A percentile compares a stretch with the other conserved stretches of the same genome.
Conservation (phyloP, 2,797 vertebrate species). For the Luscinia luscinia region DNA sequence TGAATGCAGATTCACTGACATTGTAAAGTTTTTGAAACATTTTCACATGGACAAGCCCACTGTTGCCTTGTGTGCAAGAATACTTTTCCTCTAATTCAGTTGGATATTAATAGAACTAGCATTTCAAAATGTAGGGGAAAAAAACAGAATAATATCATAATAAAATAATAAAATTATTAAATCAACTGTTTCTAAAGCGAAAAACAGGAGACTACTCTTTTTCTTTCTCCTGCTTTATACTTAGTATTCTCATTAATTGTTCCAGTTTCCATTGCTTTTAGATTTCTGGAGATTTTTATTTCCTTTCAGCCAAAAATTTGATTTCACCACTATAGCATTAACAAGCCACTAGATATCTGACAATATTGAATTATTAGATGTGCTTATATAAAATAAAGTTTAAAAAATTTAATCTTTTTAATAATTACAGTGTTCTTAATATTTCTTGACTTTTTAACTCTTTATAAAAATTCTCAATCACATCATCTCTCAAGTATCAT, state of each 20-base stretch:
- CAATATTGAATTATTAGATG: not conserved
- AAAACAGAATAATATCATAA: not conserved
- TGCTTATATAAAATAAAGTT: not conserved
- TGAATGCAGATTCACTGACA: not conserved
- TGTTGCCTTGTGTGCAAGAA: not conserved
- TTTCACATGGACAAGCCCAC: not conserved
- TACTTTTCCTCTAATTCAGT: not conserved
- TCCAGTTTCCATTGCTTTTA: not conserved
- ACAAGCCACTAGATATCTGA: not conserved
- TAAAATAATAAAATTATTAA: too few relatives aligned
- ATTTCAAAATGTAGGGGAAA: not conserved
- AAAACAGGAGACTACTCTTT: not conserved
- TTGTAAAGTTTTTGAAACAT: not conserved
- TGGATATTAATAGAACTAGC: not conserved
- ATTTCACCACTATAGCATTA: not conserved
- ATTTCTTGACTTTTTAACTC: slow-evolving; percentile 26
- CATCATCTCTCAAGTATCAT: not conserved
- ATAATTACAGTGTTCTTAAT: slow-evolving; percentile 35
- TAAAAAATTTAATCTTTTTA: slow-evolving; percentile 5
- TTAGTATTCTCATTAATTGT: not conserved
- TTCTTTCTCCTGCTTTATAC: not conserved
- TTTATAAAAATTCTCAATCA: slow-evolving; percentile 18
- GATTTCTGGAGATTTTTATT: not conserved
- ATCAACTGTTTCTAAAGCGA: not conserved
- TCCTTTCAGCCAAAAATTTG: not conserved